Evolutionary conservation across 2,113 vertebrate genomes (phyloP).

Genomic region (Lampris incognitus): DNA sequence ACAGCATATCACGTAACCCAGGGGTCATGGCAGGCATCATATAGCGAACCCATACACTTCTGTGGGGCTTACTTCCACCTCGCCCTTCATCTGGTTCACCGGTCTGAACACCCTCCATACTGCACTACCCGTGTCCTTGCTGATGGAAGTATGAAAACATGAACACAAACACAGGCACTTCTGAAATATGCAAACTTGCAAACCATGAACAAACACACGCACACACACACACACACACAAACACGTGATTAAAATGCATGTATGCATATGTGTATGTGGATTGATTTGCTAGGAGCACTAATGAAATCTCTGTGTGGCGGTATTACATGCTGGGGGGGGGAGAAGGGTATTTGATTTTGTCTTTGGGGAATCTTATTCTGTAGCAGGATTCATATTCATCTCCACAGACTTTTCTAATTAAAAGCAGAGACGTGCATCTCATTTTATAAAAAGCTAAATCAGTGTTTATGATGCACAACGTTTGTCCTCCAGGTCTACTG

Average conservation of each 20-base stretch:
- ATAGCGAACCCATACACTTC: not conserved
- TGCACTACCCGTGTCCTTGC: not conserved
- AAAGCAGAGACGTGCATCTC: conserved; percentile 40
- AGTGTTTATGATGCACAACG: conserved; percentile 35
- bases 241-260: conserved; percentile 40
- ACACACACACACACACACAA: not conserved
- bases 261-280: conserved; percentile 25
- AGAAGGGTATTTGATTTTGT: conserved; percentile 56
- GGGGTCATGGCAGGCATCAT: not conserved
- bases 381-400: conserved; percentile 37
- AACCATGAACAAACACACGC: not conserved
- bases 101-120: not conserved
- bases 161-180: not conserved
- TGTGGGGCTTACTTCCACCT: not conserved
- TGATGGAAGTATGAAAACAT: not conserved
- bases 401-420: conserved; percentile 51
- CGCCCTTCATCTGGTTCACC: not conserved
- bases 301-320: conserved; percentile 35
- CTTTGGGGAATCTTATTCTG: conserved; percentile 20
- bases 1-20: not conserved
- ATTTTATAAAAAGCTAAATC: conserved; percentile 43
- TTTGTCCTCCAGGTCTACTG: conserved; percentile 36
- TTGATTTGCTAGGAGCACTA: conserved; percentile 9
- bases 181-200: not conserved
- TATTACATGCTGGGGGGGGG: conserved; percentile 28